These are phyloP conservation scores for Adelosebastes latens DNA, from an alignment of 2,797 vertebrate genomes.

Conservation along the genomic window DNA sequence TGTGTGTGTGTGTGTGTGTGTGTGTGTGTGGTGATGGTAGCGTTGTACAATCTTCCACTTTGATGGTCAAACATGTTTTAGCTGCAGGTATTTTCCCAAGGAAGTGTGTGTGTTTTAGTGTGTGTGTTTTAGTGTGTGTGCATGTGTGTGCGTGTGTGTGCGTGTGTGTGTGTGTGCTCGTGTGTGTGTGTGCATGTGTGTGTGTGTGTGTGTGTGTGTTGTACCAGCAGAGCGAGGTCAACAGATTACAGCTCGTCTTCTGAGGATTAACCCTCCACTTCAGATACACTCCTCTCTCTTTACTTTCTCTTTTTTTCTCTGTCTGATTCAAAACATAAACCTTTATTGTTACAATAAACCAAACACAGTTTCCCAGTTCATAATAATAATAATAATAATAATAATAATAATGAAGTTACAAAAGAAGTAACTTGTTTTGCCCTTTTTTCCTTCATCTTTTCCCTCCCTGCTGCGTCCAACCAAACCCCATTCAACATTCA, in stretches of 20 bases:
- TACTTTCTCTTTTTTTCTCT: not conserved
- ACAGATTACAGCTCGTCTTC: slow-evolving; percentile 59
- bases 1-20: not conserved
- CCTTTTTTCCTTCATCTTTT: too few species aligned
- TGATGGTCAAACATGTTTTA: slow-evolving; percentile 70
- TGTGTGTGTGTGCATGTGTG: not conserved
- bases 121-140: not conserved
- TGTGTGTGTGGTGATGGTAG: slow-evolving; percentile 10
- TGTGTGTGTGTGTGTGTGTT: not conserved
- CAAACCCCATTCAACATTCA: too few species aligned
- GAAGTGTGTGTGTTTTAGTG: slow-evolving; percentile 10
- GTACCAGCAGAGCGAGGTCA: slow-evolving; percentile 47
- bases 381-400: not conserved
- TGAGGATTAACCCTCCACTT: slow-evolving; percentile 54
- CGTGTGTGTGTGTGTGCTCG: not conserved
- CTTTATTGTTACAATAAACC: slow-evolving; percentile 2
- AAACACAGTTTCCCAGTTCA: not conserved
- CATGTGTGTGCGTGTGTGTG: not conserved
- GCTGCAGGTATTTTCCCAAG: slow-evolving; percentile 66
- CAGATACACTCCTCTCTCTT: slow-evolving; percentile 51
- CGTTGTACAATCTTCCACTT: slow-evolving; percentile 67
- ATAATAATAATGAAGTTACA: not conserved
- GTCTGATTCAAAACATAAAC: slow-evolving; percentile 20
- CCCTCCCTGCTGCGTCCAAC: too few species aligned
- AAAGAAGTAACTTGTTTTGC: too few species aligned